Percentiles rank a stretch among this genome's conserved stretches.
These are phyloP conservation scores for Ophion ventricosus DNA, from an alignment of 2,888 invertebrate species.

Conservation along the genomic window DNA sequence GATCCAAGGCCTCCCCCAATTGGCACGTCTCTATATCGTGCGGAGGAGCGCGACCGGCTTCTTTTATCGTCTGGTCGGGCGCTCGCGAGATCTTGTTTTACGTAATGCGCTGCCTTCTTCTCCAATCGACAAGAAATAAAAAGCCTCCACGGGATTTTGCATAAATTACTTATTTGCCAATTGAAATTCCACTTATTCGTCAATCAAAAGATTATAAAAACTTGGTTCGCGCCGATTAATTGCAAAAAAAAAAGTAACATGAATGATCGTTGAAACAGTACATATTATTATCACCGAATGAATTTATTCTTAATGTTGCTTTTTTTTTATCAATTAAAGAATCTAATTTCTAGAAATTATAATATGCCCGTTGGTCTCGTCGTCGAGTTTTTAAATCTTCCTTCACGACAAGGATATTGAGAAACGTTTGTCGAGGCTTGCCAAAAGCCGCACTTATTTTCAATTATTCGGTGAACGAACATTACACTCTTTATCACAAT, in stretches of 20 bases:
- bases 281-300: too few species aligned
- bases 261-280: not conserved
- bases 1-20: conserved; percentile 58
- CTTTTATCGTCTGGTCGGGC: conserved; percentile 47
- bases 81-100: conserved; percentile 39
- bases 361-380: too few species aligned
- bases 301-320: too few species aligned
- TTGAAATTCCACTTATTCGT: conserved; percentile 28
- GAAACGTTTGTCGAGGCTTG: too few species aligned
- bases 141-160: conserved; percentile 23
- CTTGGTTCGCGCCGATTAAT: not conserved
- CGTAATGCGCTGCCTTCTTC: conserved; percentile 28
- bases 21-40: not conserved
- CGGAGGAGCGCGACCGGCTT: conserved; percentile 41
- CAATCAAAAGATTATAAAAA: conserved; percentile 17
- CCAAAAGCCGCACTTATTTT: too few species aligned
- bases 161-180: conserved; percentile 31
- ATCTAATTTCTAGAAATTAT: too few species aligned
- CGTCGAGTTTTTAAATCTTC: too few species aligned
- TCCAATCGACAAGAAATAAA: not conserved
- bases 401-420: too few species aligned
- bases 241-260: not conserved
- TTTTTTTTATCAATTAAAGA: too few species aligned
- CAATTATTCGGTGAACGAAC: too few species aligned
- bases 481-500: too few species aligned